Evolutionary conservation across 2,113 vertebrate genomes (phyloP), one percentile per base, ranked within the genome.

Genomic region (Gymnorhina tibicen): DNA sequence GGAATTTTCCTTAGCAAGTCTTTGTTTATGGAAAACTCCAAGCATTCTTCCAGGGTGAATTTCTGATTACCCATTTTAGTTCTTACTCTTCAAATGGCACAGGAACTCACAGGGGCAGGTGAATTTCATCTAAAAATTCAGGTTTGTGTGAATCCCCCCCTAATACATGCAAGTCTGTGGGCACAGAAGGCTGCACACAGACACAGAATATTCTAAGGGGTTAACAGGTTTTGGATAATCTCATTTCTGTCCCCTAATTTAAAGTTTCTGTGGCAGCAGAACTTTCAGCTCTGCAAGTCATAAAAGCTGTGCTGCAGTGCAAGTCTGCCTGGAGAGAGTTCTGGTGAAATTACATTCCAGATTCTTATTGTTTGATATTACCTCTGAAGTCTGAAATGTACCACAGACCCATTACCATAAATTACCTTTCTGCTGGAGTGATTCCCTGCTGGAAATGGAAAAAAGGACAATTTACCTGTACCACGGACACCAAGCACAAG

Each of bases 401-500:
- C 55, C 67, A 93, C 77, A 93, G 93, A 37, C 3, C 24, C 39
- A 66, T 87, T 86, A 85, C 77, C 44, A 82, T 90, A 91, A 85
- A 84, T 50, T 83, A 69, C 28, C 73, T 93, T 96, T 95, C 81
- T 91, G 87, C 69, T 85, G 93, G 74, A 95, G 75, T 24, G 73
- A 93, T 68, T 84, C 66, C 80, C 86, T 69, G 78, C 49, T 53
- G 79, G 12, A 84, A 37, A 66, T 52, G 46, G 39, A 74, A 81
- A 83, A 76, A 90, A 77, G 35, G 21, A 77, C 41, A 67, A 92
- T 92, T 98, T 98, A 99, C 99, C 99, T 99, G 98, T 99, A 99
- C 99, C 99, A 99, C 0, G 99, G 99, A 91, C 99, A 99, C 98
- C 99, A 99, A 84, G 99, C 99, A 97, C 99, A 99, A 18, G 99